These are phyloP conservation scores for Agelas oroides DNA, from an alignment of 37 sponge, comb jelly and placozoan species.

Conservation along the genomic window DNA sequence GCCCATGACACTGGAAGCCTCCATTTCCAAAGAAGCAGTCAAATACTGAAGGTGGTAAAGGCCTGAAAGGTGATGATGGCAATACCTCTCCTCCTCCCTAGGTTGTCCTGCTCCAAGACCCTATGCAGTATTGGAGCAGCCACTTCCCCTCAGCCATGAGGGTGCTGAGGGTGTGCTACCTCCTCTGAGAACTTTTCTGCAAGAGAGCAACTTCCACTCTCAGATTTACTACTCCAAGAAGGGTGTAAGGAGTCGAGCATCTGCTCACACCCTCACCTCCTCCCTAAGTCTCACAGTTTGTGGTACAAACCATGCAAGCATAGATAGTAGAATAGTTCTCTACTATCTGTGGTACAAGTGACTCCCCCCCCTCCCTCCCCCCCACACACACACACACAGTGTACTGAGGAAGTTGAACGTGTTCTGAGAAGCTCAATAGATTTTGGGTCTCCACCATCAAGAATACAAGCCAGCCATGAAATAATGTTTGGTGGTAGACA, in stretches of 20 bases:
- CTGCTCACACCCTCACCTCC: background rate
- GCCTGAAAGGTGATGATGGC: background rate
- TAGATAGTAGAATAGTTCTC: no score
- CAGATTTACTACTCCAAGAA: slow-evolving; percentile 77
- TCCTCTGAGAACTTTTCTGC: slow-evolving; percentile 36
- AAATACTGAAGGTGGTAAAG: background rate
- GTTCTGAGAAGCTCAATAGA: slow-evolving; percentile 7
- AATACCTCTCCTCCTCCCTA: background rate
- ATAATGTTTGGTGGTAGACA: background rate
- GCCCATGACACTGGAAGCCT: no score
- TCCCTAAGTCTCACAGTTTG: background rate
- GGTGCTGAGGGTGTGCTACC: slow-evolving; percentile 42
- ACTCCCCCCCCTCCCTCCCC: background rate
- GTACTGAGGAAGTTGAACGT: slow-evolving; percentile 22
- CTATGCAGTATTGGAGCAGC: background rate
- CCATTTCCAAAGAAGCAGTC: background rate
- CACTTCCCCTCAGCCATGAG: slow-evolving; percentile 19
- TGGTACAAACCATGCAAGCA: no score
- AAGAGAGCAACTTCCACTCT: slow-evolving; percentile 73
- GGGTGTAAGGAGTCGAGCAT: slow-evolving; percentile 43
- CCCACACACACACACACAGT: slow-evolving; percentile 9
- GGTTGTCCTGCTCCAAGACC: background rate
- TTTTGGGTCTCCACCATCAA: background rate
- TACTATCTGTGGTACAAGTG: no score
- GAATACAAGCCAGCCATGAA: background rate